Percentiles rank a stretch among this genome's conserved stretches.
phyloP scores from a whole-genome alignment of 2,113 vertebrate species.

The Gopherus evgoodei region DNA sequence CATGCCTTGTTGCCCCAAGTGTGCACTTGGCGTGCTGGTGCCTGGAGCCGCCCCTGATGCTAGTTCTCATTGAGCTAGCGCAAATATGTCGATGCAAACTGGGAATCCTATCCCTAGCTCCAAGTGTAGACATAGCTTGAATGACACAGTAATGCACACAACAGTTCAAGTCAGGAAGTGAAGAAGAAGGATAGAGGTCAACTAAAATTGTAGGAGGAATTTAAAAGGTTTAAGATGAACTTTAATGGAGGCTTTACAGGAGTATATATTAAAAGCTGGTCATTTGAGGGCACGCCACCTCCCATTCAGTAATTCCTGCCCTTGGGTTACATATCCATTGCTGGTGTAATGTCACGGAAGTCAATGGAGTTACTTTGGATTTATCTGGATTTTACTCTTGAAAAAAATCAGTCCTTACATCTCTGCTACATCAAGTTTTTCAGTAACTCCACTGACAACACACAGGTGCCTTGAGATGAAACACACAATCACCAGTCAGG shows the following conservation, averaged over 20 bases:
- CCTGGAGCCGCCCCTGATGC: neutral
- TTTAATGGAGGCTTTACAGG: neutral
- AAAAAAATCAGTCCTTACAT: neutral
- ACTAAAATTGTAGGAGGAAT: neutral
- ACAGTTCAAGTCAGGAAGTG: neutral
- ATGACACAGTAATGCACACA: accelerated
- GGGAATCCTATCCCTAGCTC: neutral
- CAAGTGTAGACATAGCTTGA: neutral
- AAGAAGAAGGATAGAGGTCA: accelerated
- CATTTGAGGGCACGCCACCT: neutral
- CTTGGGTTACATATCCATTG: neutral
- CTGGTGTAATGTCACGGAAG: neutral
- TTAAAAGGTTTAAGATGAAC: neutral
- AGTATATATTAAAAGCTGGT: neutral
- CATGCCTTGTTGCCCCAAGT: too few relatives aligned
- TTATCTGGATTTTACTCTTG: neutral
- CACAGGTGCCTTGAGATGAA: conserved; percentile 11
- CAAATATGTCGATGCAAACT: neutral
- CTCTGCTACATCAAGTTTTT: neutral
- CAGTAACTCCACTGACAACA: neutral
- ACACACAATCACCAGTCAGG: neutral
- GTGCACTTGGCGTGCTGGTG: too few relatives aligned
- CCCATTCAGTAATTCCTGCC: neutral
- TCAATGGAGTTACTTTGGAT: neutral
- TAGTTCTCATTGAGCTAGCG: neutral